phyloP scores from a whole-genome alignment of 2,888 invertebrate species.

The Eledona agricola region DNA sequence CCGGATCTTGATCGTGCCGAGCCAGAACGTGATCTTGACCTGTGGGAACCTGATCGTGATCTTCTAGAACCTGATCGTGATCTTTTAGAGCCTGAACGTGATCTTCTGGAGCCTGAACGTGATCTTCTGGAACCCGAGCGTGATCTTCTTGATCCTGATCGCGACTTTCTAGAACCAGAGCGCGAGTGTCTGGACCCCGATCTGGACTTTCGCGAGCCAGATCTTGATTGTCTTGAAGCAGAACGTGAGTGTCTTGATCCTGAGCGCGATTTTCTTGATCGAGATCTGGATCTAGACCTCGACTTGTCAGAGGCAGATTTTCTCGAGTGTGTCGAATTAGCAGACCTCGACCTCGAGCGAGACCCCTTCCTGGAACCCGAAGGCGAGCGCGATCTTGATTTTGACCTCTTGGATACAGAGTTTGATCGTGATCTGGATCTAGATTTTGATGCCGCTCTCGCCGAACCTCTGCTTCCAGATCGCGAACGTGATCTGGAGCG shows the following conservation, averaged over 20 bases:
- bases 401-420: conserved; percentile 46
- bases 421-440: conserved; percentile 52
- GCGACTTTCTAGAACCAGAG: conserved; percentile 48
- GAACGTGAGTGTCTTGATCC: no score
- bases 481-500: conserved; percentile 52
- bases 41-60: conserved; percentile 49
- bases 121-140: conserved; percentile 51
- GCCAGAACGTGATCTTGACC: conserved; percentile 53
- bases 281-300: conserved; percentile 52
- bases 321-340: conserved; percentile 37
- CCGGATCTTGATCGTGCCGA: conserved; percentile 47
- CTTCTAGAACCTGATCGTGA: conserved; percentile 48
- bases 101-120: conserved; percentile 40
- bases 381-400: conserved; percentile 47
- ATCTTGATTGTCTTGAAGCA: conserved; percentile 54
- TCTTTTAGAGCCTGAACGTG: conserved; percentile 45
- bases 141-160: conserved; percentile 52
- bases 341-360: conserved; percentile 51
- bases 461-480: conserved; percentile 43
- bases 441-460: conserved; percentile 46
- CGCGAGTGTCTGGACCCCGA: conserved; percentile 50
- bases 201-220: conserved; percentile 52
- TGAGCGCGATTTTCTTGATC: conserved; percentile 46
- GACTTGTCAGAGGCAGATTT: conserved; percentile 40
- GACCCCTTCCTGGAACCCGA: conserved; percentile 51